Base-by-base conservation (phyloP, 1,140 invertebrate genomes). In the Harlomillsia oculata region DNA sequence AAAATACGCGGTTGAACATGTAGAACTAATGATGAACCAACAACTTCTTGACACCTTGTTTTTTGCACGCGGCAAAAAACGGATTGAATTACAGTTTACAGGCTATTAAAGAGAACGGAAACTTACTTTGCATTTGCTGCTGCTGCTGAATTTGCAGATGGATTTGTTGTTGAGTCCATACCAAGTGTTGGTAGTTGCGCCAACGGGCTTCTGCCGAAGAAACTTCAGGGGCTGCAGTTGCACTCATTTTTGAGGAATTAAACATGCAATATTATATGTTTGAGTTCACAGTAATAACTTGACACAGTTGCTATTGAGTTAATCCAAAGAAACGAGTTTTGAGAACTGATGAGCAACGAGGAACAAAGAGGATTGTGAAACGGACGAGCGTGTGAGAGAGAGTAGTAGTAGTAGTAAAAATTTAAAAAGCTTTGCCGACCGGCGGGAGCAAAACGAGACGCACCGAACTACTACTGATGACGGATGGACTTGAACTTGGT, bases 91-190 rank as follows among this genome's bases (percentile, higher is more conserved):
- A n/a, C n/a, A n/a, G n/a, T n/a, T n/a, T n/a, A n/a, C n/a, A n/a
- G n/a, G n/a, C n/a, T n/a, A n/a, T n/a, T n/a, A n/a, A n/a, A n/a
- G 13, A 20, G 16, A 49, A 36, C 20, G 29, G 2, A 9, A 14
- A 53, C 18, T 44, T 54, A 40, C 53, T 54, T 54, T 45, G 53
- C 5, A 30, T 49, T 14, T 58, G 58, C 6, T 60, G 55, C 39
- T 64, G 62, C 28, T 64, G 57, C 23, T 64, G 58, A 36, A 64
- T 64, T 29, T 64, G 58, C 34, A 64, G 37, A 23, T 64, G 62
- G 5, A 64, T 64, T 49, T 64, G 62, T 36, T 60, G 58, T 32
- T 64, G 62, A 9, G 58, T 60, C 59, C 62, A 60, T 45, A 64
- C 53, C 20, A 64, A 48, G 36, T 64, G 58, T 29, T 64, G 62